phyloP scores from a whole-genome alignment of 2,113 vertebrate species.

The Mirza zaza region DNA sequence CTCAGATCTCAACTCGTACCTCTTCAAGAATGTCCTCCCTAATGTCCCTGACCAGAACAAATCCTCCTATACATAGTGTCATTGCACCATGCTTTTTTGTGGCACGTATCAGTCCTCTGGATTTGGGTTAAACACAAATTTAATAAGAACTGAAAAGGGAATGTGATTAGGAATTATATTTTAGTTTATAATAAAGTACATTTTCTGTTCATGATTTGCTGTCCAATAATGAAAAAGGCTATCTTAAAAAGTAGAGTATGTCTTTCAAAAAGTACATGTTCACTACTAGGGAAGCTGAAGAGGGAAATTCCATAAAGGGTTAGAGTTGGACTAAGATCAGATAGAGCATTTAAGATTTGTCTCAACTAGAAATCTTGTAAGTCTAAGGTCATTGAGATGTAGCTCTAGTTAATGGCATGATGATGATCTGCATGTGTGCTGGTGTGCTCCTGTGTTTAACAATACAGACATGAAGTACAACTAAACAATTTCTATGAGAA shows the following conservation, averaged over 20 bases:
- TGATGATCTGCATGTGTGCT: neutral
- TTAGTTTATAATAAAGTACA: neutral
- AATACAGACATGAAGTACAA: neutral
- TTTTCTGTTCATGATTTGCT: conserved; percentile 21
- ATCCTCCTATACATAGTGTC: neutral
- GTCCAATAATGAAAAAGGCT: neutral
- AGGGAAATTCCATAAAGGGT: neutral
- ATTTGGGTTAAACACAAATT: neutral
- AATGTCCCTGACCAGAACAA: neutral
- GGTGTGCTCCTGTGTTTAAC: neutral
- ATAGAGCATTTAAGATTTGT: neutral
- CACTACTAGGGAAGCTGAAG: neutral
- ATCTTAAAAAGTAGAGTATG: neutral
- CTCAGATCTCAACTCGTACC: neutral
- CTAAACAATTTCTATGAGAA: neutral
- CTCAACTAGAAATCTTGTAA: neutral
- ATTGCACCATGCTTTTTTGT: accelerated
- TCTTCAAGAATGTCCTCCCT: neutral
- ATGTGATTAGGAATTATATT: neutral
- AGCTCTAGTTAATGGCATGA: neutral
- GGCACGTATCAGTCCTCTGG: neutral
- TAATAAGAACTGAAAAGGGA: neutral
- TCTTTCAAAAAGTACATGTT: neutral
- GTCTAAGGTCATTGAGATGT: neutral
- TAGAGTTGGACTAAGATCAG: neutral